These are phyloP conservation scores for Linurgus olivaceus DNA, from an alignment of 2,797 vertebrate genomes.

Conservation along the genomic window DNA sequence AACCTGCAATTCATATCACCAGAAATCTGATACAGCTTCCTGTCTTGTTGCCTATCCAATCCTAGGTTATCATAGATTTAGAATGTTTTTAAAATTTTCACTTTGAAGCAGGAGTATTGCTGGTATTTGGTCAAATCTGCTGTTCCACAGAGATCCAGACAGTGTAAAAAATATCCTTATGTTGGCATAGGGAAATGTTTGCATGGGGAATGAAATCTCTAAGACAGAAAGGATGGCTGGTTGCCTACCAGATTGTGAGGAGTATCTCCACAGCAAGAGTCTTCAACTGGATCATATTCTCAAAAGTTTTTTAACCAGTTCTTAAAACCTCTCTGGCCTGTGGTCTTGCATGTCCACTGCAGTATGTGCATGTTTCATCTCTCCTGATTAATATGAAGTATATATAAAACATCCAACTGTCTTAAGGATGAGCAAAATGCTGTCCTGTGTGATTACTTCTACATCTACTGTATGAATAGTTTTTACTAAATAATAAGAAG, in stretches of 20 bases:
- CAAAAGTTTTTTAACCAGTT: not conserved
- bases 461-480: not conserved
- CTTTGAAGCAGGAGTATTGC: not conserved
- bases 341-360: not conserved
- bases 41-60: not conserved
- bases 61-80: not conserved
- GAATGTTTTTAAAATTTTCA: not conserved
- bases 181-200: not conserved
- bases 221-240: not conserved
- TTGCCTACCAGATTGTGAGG: not conserved
- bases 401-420: not conserved
- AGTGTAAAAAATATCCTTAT: not conserved
- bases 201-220: not conserved
- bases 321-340: not conserved
- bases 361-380: rapidly evolving
- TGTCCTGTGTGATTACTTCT: not conserved
- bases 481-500: not conserved
- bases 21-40: not conserved
- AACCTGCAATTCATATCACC: not conserved
- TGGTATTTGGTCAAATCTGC: not conserved
- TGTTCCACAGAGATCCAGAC: not conserved
- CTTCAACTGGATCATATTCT: not conserved
- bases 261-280: rapidly evolving
- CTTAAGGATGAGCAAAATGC: not conserved
- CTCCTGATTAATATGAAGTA: not conserved